phyloP scores from a whole-genome alignment of 2,797 vertebrate genomes.

The Phoxinus dragarum region DNA sequence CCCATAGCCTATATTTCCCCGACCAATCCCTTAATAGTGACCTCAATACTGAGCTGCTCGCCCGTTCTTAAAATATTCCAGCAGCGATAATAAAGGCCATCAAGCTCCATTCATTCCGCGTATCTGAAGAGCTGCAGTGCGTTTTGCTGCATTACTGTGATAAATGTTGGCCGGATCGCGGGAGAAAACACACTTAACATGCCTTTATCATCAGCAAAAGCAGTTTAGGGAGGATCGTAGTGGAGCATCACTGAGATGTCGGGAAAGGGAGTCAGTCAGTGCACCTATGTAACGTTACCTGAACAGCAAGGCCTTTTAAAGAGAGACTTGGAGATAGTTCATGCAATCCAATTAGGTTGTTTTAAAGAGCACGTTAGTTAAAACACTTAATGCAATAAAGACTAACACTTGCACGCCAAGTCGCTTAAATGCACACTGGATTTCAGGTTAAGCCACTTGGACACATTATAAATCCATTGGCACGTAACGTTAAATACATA shows the following conservation, averaged over 20 bases:
- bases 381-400: constrained; percentile 67
- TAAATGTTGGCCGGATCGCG: background rate
- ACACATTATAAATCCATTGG: background rate
- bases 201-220: constrained; percentile 4
- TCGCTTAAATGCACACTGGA: constrained; percentile 24
- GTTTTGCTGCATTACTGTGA: constrained; percentile 7
- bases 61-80: constrained; percentile 51
- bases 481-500: background rate
- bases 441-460: background rate
- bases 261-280: constrained; percentile 3
- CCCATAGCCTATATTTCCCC: constrained; percentile 33
- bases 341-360: constrained; percentile 74
- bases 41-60: constrained; percentile 46
- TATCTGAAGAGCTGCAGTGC: constrained; percentile 31
- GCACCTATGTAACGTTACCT: background rate
- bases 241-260: constrained; percentile 22
- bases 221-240: background rate
- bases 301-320: constrained; percentile 28
- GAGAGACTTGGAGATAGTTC: background rate
- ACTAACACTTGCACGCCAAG: constrained; percentile 5
- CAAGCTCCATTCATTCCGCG: constrained; percentile 13
- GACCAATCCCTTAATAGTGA: constrained; percentile 44
- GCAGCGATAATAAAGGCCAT: constrained; percentile 43
- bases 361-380: constrained; percentile 57
- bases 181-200: constrained; percentile 10